These are phyloP conservation scores for Campopleginae sp. DNA, from an alignment of 2,888 invertebrate genomes.

Conservation along the genomic window DNA sequence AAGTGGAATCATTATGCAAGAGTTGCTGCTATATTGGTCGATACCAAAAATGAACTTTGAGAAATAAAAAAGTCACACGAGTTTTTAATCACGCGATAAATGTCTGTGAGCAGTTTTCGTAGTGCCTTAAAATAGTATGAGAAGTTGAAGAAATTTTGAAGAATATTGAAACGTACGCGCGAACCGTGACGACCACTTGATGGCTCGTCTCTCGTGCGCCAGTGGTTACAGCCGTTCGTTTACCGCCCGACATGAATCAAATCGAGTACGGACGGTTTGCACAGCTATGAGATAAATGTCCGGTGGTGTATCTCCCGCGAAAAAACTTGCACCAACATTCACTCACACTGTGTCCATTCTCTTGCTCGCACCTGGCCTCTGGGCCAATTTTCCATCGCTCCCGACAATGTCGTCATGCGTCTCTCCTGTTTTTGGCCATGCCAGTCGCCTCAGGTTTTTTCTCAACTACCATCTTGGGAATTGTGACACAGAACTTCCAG, in stretches of 20 bases:
- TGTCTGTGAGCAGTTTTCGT: background rate
- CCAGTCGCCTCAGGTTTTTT: slow-evolving; percentile 4
- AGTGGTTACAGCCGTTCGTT: slow-evolving; percentile 52
- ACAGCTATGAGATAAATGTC: slow-evolving; percentile 28
- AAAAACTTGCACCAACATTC: slow-evolving; percentile 47
- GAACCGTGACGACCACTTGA: slow-evolving; percentile 31
- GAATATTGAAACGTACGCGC: slow-evolving; percentile 5
- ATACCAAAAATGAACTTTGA: background rate
- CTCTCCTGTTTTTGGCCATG: slow-evolving; percentile 46
- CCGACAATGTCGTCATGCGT: slow-evolving; percentile 8
- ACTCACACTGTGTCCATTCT: slow-evolving; percentile 1
- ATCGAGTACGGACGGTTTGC: slow-evolving; percentile 14
- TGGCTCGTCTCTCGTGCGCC: slow-evolving; percentile 15
- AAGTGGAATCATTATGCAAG: slow-evolving; percentile 21
- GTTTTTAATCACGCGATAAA: background rate
- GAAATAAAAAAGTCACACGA: background rate
- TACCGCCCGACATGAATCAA: slow-evolving; percentile 6
- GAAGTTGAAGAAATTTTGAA: background rate
- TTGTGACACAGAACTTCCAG: slow-evolving; percentile 33
- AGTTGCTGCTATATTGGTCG: background rate
- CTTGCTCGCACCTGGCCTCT: slow-evolving; percentile 37
- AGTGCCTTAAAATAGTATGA: background rate
- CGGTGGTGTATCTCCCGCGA: background rate
- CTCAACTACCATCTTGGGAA: slow-evolving; percentile 23
- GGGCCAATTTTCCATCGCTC: slow-evolving; percentile 32